Evolutionary conservation across 2,888 invertebrate genomes (phyloP), one percentile per base, ranked within the genome.

Genomic region (Cenopis cana): DNA sequence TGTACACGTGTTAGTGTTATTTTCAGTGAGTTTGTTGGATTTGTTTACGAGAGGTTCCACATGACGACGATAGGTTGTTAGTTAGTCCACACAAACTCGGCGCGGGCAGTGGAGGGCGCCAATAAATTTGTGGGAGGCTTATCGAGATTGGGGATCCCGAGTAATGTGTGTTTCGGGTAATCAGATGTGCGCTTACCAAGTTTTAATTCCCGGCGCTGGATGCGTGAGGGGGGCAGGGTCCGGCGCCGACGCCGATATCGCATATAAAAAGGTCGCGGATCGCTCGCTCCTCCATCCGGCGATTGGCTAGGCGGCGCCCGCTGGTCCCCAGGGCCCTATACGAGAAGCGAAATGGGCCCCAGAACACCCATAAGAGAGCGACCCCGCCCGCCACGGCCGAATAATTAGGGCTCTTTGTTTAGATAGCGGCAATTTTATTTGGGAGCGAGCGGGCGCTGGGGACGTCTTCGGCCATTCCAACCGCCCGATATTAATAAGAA

Each of bases 291-390:
- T 90, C 90, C 91, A 91, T 89, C 91, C 92, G 86, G 85, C 92
- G 94, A 95, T 95, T 94, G 94, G 94, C 94, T 94, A 94, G 95
- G 94, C 94, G 94, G 94, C 93, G 93, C 94, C 93, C 92, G 93
- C 89, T 88, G 89, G 86, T 94, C 95, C 91, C 92, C 82, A 86
- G 94, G 94, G 94, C 88, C 94, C 94, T 94, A 95, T 95, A 94
- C 94, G 93, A 93, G 92, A 92, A 94, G 93, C 94, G 93, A 94
- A 95, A 95, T 95, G 94, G 94, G 94, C 94, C 95, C 95, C 95
- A 90, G 93, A 94, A 94, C 95, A 94, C 95, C 94, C 94, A 95
- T 95, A 95, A 95, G 94, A 94, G 94, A 94, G 93, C 94, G 94
- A 94, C 95, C 95, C 95, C 94, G 94, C 94, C 94, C 93, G 93